Conservation (phyloP, 2,888 invertebrate species). For the Smittia sp. region DNA sequence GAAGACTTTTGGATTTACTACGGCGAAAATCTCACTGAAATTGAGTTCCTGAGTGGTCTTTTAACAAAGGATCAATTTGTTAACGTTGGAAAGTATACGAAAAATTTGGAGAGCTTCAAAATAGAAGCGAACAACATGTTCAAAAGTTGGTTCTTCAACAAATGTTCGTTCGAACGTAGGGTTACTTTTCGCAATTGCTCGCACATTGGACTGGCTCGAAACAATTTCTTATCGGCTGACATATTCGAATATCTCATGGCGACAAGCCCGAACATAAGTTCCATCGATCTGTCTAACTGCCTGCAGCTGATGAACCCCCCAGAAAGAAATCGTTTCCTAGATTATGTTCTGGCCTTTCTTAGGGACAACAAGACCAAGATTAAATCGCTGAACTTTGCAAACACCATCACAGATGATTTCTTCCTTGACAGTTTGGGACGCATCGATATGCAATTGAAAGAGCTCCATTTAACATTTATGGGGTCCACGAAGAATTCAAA, state of each 20-base stretch:
- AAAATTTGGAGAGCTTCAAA: constrained; percentile 14
- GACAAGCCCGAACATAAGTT: constrained; percentile 3
- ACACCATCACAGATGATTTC: constrained; percentile 34
- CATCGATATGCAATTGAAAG: not conserved
- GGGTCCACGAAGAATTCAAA: constrained; percentile 34
- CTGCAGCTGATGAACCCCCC: constrained; percentile 23
- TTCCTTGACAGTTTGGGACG: constrained; percentile 26
- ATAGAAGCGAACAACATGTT: constrained; percentile 39
- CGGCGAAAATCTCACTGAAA: constrained; percentile 21
- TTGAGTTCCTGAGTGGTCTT: constrained; percentile 33
- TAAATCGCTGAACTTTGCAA: constrained; percentile 15
- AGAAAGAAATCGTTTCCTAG: constrained; percentile 19
- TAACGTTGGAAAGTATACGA: constrained; percentile 18
- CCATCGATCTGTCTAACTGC: constrained; percentile 29
- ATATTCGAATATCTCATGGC: constrained; percentile 36
- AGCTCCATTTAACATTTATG: constrained; percentile 32
- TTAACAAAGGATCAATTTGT: constrained; percentile 36
- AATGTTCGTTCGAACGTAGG: constrained; percentile 13
- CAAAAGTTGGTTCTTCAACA: constrained; percentile 26
- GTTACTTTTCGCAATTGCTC: not conserved
- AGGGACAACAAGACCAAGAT: not conserved
- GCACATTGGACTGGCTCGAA: constrained; percentile 22
- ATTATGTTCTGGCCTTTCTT: constrained; percentile 7
- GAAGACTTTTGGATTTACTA: constrained; percentile 36
- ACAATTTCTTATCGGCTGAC: constrained; percentile 18